A percentile compares a stretch with the other conserved stretches of the same genome.
Conservation (phyloP, 2,888 invertebrate genomes). For the Stramonita haemastoma region DNA sequence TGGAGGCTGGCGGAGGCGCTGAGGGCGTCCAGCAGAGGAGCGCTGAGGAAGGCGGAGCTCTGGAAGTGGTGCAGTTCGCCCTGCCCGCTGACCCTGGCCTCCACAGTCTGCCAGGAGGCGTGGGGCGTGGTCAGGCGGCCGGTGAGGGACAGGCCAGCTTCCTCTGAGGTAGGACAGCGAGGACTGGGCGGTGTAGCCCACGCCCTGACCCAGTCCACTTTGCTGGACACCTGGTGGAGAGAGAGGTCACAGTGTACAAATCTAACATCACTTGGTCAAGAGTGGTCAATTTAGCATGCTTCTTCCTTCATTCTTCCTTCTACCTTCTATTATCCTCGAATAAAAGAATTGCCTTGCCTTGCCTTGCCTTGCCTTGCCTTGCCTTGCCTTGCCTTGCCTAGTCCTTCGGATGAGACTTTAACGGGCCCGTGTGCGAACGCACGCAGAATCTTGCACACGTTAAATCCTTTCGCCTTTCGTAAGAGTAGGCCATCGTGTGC, state of each 20-base stretch:
- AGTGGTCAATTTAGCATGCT: not conserved
- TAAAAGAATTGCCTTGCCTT: no score
- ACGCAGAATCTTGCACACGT: no score
- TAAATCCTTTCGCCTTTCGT: no score
- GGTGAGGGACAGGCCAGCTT: not conserved
- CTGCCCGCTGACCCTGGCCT: slow-evolving; percentile 2
- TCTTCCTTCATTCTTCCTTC: no score
- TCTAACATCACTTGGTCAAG: not conserved
- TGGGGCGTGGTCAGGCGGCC: slow-evolving; percentile 36
- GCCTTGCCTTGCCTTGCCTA: no score
- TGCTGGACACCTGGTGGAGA: slow-evolving; percentile 18
- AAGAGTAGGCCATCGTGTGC: no score
- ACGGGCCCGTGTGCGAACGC: no score
- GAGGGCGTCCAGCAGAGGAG: slow-evolving; percentile 25
- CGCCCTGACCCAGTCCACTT: slow-evolving; percentile 37
- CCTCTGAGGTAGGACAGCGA: slow-evolving; percentile 2
- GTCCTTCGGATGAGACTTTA: no score
- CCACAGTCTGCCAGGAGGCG: slow-evolving; percentile 25
- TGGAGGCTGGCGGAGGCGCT: slow-evolving; percentile 9
- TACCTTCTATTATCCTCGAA: no score
- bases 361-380: no score
- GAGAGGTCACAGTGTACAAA: slow-evolving; percentile 25
- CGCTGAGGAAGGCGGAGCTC: slow-evolving; percentile 34
- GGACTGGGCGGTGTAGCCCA: slow-evolving; percentile 25
- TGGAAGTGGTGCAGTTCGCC: slow-evolving; percentile 31